Evolutionary conservation across 2,888 invertebrate genomes (phyloP).

Genomic region (Mimas tiliae): DNA sequence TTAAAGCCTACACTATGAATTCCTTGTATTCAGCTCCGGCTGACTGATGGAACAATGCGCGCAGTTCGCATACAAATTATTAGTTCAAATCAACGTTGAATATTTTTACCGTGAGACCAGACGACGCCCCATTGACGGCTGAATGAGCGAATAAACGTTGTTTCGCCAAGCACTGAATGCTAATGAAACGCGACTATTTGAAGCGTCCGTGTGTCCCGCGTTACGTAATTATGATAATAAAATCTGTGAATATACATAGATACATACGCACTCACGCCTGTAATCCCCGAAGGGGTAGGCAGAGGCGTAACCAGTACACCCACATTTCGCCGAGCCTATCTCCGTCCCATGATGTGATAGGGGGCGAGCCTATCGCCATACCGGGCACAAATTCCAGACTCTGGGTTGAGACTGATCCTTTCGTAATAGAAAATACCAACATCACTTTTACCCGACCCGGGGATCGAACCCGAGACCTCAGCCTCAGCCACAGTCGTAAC

Average conservation of each 20-base stretch:
- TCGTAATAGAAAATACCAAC: too few species aligned
- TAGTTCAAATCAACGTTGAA: conserved; percentile 48
- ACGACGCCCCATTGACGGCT: conserved; percentile 28
- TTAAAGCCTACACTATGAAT: conserved; percentile 51
- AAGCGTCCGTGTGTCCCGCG: conserved; percentile 1
- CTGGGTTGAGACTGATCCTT: too few species aligned
- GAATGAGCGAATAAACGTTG: conserved; percentile 30
- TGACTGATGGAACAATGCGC: conserved; percentile 41
- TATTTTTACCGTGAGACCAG: conserved; percentile 32
- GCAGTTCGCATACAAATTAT: conserved; percentile 54
- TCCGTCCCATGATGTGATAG: too few species aligned
- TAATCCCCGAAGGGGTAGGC: too few species aligned
- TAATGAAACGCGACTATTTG: conserved; percentile 19
- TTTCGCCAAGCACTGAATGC: conserved; percentile 24
- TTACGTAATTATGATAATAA: conserved; percentile 17
- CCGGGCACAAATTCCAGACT: too few species aligned
- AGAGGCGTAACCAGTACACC: too few species aligned
- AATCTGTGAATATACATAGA: neutral
- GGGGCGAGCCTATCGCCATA: too few species aligned
- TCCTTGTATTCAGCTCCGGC: conserved; percentile 52
- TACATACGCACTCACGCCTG: too few species aligned
- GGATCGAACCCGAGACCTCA: too few species aligned
- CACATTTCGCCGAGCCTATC: too few species aligned
- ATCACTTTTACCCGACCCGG: too few species aligned
- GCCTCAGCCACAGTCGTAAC: too few species aligned